Conservation (phyloP, 1,140 invertebrate genomes). For the Orussus abietinus region DNA sequence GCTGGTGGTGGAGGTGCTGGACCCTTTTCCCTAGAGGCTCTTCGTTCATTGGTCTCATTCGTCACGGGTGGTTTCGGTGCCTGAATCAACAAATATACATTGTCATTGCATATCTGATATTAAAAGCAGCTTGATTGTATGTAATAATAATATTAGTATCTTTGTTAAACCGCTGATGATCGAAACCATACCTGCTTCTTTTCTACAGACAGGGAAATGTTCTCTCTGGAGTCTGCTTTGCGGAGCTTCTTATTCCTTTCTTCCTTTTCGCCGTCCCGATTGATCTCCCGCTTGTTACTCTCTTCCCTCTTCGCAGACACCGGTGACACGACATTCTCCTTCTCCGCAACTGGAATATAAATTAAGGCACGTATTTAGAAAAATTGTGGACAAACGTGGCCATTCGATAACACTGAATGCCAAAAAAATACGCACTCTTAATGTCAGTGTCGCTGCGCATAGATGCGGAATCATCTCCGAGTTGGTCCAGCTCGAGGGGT, state of each 20-base stretch:
- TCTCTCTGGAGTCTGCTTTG: constrained; percentile 52
- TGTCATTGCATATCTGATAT: no score
- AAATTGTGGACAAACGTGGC: constrained; percentile 1
- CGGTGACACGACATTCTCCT: constrained; percentile 39
- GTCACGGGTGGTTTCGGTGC: constrained; percentile 49
- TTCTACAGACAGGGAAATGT: constrained; percentile 45
- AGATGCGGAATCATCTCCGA: constrained; percentile 78
- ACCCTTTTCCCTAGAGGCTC: constrained; percentile 54
- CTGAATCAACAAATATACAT: constrained; percentile 24
- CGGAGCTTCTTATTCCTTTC: constrained; percentile 52
- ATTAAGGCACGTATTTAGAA: constrained; percentile 2
- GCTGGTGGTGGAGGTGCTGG: constrained; percentile 53
- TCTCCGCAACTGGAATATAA: constrained; percentile 38
- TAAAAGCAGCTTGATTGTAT: no score
- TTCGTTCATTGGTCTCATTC: constrained; percentile 39
- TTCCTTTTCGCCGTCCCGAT: constrained; percentile 51
- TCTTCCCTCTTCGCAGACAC: constrained; percentile 45
- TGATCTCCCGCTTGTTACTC: constrained; percentile 50
- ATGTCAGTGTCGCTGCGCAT: constrained; percentile 73
- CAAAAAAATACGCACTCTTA: constrained; percentile 59
- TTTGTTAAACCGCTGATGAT: no score
- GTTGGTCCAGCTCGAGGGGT: constrained; percentile 76
- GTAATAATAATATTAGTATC: no score
- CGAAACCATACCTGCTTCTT: constrained; percentile 56
- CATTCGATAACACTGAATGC: constrained; percentile 5